A percentile compares a stretch with the other conserved stretches of the same genome.
phyloP scores from a whole-genome alignment of 2,888 invertebrate genomes.

The Eupithecia inturbata region DNA sequence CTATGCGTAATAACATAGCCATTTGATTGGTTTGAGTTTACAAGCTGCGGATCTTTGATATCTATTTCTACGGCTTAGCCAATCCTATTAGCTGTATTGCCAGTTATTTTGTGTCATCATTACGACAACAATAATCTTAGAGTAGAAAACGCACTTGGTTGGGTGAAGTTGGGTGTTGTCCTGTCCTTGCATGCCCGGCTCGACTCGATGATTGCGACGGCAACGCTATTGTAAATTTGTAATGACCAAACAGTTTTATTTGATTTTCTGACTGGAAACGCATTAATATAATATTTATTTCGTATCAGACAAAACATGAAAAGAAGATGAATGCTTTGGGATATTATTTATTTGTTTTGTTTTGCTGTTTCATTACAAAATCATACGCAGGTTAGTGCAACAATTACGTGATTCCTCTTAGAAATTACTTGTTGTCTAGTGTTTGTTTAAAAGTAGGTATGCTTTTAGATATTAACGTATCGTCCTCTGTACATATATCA shows the following conservation, averaged over 20 bases:
- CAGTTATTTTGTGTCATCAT: neutral
- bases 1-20: neutral
- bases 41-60: too few relatives aligned
- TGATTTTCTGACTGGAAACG: constrained; percentile 62
- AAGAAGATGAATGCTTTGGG: constrained; percentile 78
- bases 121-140: neutral
- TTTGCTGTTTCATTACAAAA: constrained; percentile 69
- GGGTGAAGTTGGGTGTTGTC: constrained; percentile 84
- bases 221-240: constrained; percentile 76
- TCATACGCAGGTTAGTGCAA: constrained; percentile 72
- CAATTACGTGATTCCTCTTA: constrained; percentile 26
- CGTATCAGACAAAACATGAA: constrained; percentile 63
- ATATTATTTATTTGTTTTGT: constrained; percentile 75
- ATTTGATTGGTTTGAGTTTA: too few relatives aligned
- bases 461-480: neutral
- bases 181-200: constrained; percentile 48
- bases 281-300: constrained; percentile 44
- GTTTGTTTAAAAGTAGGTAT: neutral
- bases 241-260: constrained; percentile 79
- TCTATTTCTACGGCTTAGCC: neutral
- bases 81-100: neutral
- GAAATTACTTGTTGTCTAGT: constrained; percentile 6
- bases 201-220: constrained; percentile 65
- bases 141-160: constrained; percentile 52
- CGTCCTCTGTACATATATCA: neutral